phyloP scores from a whole-genome alignment of 2,113 vertebrate genomes.

The Martes martes region DNA sequence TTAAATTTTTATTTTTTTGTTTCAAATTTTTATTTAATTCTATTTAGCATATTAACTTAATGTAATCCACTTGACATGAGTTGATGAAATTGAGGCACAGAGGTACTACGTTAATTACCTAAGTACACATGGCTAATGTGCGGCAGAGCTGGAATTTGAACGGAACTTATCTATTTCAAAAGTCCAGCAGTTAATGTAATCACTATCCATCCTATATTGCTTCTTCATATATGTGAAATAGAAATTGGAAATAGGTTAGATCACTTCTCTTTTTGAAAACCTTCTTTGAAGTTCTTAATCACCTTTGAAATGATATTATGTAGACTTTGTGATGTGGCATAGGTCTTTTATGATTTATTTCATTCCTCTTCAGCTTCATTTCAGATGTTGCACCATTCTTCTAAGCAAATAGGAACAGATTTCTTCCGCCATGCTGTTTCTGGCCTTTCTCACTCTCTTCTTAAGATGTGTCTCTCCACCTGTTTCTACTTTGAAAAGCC shows the following conservation, averaged over 20 bases:
- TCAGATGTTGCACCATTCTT: background rate
- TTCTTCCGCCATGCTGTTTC: accelerated
- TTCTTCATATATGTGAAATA: background rate
- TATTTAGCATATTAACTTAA: background rate
- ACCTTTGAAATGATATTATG: background rate
- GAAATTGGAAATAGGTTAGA: background rate
- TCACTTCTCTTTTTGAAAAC: background rate
- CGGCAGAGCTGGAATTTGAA: background rate
- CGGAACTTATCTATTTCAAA: background rate
- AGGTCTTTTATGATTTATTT: background rate
- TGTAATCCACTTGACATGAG: background rate
- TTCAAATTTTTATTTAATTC: background rate
- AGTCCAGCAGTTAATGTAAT: background rate
- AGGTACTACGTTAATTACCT: background rate
- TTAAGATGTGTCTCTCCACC: background rate
- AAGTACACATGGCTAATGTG: no score
- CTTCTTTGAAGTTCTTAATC: background rate
- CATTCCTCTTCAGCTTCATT: background rate
- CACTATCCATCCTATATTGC: background rate
- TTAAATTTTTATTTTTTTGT: background rate
- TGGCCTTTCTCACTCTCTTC: background rate
- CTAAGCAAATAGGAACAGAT: background rate
- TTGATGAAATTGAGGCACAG: background rate
- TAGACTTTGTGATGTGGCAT: background rate
- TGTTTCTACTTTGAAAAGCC: background rate